These are phyloP conservation scores for Gallinago jamesoni DNA, from an alignment of 2,113 vertebrate genomes.

Conservation along the genomic window DNA sequence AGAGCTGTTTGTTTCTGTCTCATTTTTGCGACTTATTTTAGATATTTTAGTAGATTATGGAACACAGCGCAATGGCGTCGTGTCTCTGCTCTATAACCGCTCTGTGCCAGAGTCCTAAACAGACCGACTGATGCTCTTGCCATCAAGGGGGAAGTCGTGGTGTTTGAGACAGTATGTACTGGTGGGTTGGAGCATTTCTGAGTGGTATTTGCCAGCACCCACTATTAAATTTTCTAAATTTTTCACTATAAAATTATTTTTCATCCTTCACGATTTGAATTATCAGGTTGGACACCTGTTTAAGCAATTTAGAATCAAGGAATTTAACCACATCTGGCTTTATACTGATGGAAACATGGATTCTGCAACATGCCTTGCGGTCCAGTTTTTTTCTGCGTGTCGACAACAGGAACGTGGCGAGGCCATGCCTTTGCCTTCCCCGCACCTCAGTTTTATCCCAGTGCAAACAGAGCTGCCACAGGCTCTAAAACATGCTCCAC, in stretches of 20 bases:
- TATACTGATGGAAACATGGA: neutral
- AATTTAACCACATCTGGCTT: neutral
- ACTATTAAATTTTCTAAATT: neutral
- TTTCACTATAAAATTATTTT: neutral
- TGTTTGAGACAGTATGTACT: neutral
- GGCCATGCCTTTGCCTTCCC: rapidly evolving
- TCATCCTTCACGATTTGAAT: neutral
- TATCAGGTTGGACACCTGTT: neutral
- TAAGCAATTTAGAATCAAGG: neutral
- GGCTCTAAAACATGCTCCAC: neutral
- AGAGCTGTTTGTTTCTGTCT: neutral
- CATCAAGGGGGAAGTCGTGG: neutral
- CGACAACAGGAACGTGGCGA: rapidly evolving
- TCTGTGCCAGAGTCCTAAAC: neutral
- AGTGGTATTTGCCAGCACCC: neutral
- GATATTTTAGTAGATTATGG: neutral
- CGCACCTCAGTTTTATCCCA: neutral
- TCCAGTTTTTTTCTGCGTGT: neutral
- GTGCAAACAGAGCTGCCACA: neutral
- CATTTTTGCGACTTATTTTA: neutral
- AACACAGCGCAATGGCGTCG: neutral
- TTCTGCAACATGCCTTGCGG: neutral
- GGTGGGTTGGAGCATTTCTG: neutral
- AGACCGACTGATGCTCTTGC: neutral
- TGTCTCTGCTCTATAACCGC: neutral